A percentile compares a stretch with the other conserved stretches of the same genome.
Conservation (phyloP, 2,888 invertebrate species). For the Hirudinaria manillensis region DNA sequence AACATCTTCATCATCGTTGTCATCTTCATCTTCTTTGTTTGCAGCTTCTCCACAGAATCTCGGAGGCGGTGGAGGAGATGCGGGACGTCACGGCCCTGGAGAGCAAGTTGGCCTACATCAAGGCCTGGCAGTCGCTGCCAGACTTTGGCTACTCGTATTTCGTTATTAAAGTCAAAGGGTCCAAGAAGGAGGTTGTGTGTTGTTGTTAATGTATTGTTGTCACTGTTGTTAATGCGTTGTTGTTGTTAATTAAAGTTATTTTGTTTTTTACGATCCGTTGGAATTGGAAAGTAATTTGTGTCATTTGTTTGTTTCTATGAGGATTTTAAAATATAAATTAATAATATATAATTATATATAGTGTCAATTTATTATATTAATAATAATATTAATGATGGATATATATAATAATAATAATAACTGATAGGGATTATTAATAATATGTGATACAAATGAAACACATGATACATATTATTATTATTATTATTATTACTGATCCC, state of each 20-base stretch:
- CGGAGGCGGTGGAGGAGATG: slow-evolving; percentile 93
- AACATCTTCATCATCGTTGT: not conserved
- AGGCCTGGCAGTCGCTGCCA: slow-evolving; percentile 94
- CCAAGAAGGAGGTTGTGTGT: slow-evolving; percentile 53
- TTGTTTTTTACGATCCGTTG: not conserved
- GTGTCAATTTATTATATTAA: not conserved
- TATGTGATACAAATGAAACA: too few species aligned
- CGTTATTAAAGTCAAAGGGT: slow-evolving; percentile 73
- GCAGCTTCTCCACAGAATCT: slow-evolving; percentile 72
- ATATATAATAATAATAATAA: too few species aligned
- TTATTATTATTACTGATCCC: too few species aligned
- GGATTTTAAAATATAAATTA: too few species aligned
- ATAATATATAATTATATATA: too few species aligned
- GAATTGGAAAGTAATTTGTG: not conserved
- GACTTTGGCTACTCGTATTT: slow-evolving; percentile 92
- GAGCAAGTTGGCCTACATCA: slow-evolving; percentile 92
- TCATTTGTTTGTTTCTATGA: too few species aligned
- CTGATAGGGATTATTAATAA: too few species aligned
- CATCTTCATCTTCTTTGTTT: not conserved
- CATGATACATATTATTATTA: too few species aligned
- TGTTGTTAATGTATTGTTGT: not conserved
- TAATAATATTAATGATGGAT: not conserved
- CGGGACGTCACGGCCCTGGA: slow-evolving; percentile 79
- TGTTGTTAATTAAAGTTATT: too few species aligned
- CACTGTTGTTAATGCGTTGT: not conserved